Conservation (phyloP, 2,888 invertebrate species). For the Drosophila fungiperda region DNA sequence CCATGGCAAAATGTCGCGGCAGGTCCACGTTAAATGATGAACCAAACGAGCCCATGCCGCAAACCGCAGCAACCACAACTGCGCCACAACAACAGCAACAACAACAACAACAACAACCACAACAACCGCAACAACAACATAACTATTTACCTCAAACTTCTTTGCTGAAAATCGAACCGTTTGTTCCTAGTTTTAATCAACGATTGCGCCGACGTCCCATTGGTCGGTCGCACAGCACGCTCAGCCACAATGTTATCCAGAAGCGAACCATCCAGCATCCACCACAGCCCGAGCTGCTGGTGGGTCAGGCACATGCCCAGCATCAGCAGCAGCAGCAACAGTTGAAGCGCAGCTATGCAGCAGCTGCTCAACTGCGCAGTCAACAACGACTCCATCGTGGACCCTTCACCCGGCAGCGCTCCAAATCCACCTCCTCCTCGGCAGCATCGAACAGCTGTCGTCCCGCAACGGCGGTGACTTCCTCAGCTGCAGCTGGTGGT, state of each 20-base stretch:
- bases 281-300: constrained; percentile 53
- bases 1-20: constrained; percentile 83
- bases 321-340: constrained; percentile 53
- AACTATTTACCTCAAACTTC: constrained; percentile 84
- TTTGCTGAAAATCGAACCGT: constrained; percentile 85
- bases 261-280: constrained; percentile 56
- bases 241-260: constrained; percentile 81
- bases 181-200: constrained; percentile 84
- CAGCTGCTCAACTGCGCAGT: constrained; percentile 59
- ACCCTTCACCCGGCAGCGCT: constrained; percentile 73
- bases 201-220: constrained; percentile 83
- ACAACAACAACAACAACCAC: constrained; percentile 29
- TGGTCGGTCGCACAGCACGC: constrained; percentile 85
- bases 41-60: constrained; percentile 38
- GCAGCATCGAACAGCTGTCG: constrained; percentile 75
- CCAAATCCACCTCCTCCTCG: constrained; percentile 81
- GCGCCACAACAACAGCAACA: constrained; percentile 35
- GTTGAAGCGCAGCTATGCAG: constrained; percentile 65
- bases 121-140: constrained; percentile 54
- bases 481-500: background rate
- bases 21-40: constrained; percentile 79
- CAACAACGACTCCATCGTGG: constrained; percentile 67
- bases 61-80: constrained; percentile 20
- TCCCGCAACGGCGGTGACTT: constrained; percentile 52
- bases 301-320: constrained; percentile 51